Evolutionary conservation across 1,140 invertebrate genomes (phyloP), one percentile per base, ranked within the genome.

Genomic region (Phthorimaea operculella): DNA sequence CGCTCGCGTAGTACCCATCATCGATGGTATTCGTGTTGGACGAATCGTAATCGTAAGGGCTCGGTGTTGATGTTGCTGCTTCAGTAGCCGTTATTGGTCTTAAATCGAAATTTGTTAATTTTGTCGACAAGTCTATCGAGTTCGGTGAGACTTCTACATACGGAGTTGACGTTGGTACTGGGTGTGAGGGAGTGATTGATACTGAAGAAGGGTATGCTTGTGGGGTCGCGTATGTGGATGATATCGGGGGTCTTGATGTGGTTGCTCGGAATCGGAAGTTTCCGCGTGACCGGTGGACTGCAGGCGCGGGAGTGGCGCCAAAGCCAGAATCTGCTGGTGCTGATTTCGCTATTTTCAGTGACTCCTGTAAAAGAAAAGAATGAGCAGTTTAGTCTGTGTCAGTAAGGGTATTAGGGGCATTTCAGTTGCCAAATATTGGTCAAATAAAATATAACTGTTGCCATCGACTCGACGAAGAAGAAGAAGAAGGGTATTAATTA

Each of bases 261-360:
- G 77, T 76, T 33, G 68, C 75, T 45, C 45, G 75, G 50, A 81
- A 74, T 42, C 73, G 60, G 57, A 68, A 69, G 0, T 71, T 67
- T 12, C 64, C 73, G 33, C 80, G 73, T 12, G 72, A 63, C 11
- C 21, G 21, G 21, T 68, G 57, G 21, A 70, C 59, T 54, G 70
- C 63, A 14, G 74, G 71, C 14, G 70, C 74, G 45, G 73, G 89
- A 55, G 88, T 87, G 0, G 88, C 83, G n/a, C 91, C 76, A 42
- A 88, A 87, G 36, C 91, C 92, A 54, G 87, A 87, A 60, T 90
- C 89, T 0, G 90, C 87, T 1, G 91, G 90, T 4, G 87, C 88
- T 17, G 90, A 87, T 72, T 93, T 93, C n/a, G 91, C 89, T 49
- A 90, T 86, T 58, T 90, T 87, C 0, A 93, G 83, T 15, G 92